These are phyloP conservation scores for Apotomis capreana DNA, from an alignment of 2,888 invertebrate species.

Conservation along the genomic window DNA sequence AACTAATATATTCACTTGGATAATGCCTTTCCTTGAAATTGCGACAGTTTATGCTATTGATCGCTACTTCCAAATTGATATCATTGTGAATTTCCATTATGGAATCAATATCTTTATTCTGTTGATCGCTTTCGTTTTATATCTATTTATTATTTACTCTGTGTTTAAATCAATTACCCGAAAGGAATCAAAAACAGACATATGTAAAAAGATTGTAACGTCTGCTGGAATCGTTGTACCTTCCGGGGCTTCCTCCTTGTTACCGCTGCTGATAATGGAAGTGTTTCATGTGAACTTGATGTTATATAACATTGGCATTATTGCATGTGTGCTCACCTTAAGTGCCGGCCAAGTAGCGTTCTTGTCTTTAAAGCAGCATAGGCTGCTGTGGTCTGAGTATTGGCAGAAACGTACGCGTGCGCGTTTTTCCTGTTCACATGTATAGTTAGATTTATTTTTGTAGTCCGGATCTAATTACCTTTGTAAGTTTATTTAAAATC, in stretches of 20 bases:
- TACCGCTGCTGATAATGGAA: conserved; percentile 7
- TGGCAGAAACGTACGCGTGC: conserved; percentile 1
- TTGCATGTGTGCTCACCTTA: conserved; percentile 2
- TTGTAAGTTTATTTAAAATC: too few species aligned
- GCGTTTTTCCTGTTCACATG: too few species aligned
- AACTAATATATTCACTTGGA: background rate
- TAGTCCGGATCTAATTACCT: too few species aligned
- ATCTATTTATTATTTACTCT: too few species aligned
- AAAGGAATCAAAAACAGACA: too few species aligned
- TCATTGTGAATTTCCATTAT: background rate
- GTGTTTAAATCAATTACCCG: too few species aligned
- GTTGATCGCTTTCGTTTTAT: too few species aligned
- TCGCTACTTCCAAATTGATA: background rate
- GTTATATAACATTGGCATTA: background rate
- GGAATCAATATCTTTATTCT: background rate
- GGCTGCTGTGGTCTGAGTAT: conserved; percentile 5
- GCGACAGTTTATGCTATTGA: background rate
- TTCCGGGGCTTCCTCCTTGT: background rate
- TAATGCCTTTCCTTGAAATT: background rate
- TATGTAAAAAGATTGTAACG: background rate
- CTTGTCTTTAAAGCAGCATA: background rate
- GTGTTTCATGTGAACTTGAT: background rate
- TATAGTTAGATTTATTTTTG: too few species aligned
- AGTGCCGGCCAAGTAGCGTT: background rate
- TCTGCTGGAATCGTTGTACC: background rate